Conservation (phyloP, 1,140 invertebrate genomes). For the Drosophila biarmipes region DNA sequence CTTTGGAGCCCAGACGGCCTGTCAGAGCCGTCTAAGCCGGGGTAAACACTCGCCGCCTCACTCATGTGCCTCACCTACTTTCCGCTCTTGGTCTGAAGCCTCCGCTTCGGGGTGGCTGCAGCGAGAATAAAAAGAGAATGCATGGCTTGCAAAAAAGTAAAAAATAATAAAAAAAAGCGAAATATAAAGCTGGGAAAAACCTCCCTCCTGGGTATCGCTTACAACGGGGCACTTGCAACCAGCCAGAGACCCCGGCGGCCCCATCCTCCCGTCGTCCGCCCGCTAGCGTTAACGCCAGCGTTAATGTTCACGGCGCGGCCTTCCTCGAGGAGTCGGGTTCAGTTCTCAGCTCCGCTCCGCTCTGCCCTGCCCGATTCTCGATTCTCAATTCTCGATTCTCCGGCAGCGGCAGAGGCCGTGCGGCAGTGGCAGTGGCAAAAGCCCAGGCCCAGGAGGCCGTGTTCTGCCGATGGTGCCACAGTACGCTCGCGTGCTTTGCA, state of each 20-base stretch:
- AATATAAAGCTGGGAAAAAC: slow-evolving; percentile 44
- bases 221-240: slow-evolving; percentile 77
- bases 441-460: slow-evolving; percentile 41
- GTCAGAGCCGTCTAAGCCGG: slow-evolving; percentile 71
- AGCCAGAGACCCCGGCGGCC: slow-evolving; percentile 33
- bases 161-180: slow-evolving; percentile 35
- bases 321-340: slow-evolving; percentile 66
- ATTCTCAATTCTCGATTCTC: slow-evolving; percentile 38
- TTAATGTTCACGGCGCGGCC: slow-evolving; percentile 64
- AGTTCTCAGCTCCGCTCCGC: slow-evolving; percentile 33
- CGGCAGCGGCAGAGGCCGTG: slow-evolving; percentile 31
- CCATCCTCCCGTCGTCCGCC: neutral
- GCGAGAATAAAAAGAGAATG: slow-evolving; percentile 46
- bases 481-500: slow-evolving; percentile 84
- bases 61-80: slow-evolving; percentile 80
- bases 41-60: slow-evolving; percentile 69
- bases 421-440: slow-evolving; percentile 34
- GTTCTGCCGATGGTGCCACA: slow-evolving; percentile 50
- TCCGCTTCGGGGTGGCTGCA: slow-evolving; percentile 63
- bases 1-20: slow-evolving; percentile 64
- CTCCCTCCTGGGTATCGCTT: slow-evolving; percentile 76
- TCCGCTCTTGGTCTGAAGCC: slow-evolving; percentile 66
- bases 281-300: slow-evolving; percentile 53
- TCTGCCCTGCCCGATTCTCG: slow-evolving; percentile 15
- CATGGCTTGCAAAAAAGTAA: slow-evolving; percentile 22